Evolutionary conservation across 1,140 invertebrate species (phyloP).

Genomic region (Orius insidiosus): DNA sequence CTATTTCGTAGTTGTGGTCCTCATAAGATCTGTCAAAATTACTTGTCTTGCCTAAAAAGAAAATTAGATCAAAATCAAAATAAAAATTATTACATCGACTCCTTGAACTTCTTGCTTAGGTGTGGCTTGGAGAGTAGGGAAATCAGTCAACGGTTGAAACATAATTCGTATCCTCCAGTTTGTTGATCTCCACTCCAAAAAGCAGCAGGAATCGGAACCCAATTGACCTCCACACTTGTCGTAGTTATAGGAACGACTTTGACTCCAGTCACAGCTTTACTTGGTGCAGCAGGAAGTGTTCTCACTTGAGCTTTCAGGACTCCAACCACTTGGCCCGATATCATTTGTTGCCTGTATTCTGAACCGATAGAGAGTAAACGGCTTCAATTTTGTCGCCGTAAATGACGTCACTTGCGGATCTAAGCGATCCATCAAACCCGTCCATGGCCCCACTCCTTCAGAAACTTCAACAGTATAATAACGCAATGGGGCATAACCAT

Average conservation of each 20-base stretch:
- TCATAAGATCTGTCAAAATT: conserved; percentile 54
- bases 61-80: no score
- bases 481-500: conserved; percentile 81
- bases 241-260: conserved; percentile 85
- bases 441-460: conserved; percentile 66
- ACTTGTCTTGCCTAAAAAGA: conserved; percentile 50
- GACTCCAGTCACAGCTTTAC: conserved; percentile 58
- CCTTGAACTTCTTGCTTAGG: conserved; percentile 68
- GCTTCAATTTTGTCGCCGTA: conserved; percentile 65
- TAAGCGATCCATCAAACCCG: conserved; percentile 59
- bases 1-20: conserved; percentile 84
- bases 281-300: conserved; percentile 84
- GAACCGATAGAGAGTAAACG: conserved; percentile 83
- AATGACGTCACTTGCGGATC: conserved; percentile 69
- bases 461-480: conserved; percentile 85
- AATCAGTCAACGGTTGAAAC: conserved; percentile 74
- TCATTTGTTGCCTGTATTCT: conserved; percentile 92
- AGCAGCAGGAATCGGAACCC: conserved; percentile 52
- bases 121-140: conserved; percentile 56
- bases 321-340: conserved; percentile 83
- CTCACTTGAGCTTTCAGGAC: conserved; percentile 74
- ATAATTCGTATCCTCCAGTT: conserved; percentile 75
- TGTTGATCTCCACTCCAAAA: conserved; percentile 77
- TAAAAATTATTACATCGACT: no score
- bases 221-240: conserved; percentile 72